These are phyloP conservation scores for Melanerpes formicivorus DNA, from an alignment of 2,113 vertebrate species.

Conservation along the genomic window DNA sequence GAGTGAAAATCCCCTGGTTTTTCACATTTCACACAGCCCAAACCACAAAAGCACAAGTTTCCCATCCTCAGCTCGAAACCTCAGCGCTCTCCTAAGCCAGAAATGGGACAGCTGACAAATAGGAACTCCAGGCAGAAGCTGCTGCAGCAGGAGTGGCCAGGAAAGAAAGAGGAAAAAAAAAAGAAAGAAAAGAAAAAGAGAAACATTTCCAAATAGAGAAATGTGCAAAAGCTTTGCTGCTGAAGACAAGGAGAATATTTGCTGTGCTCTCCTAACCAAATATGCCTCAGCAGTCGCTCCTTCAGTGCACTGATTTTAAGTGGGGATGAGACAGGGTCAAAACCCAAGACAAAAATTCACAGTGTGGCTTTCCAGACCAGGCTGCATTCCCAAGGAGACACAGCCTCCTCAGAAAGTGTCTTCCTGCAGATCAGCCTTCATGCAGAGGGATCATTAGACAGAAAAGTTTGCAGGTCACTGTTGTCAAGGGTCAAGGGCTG, in stretches of 20 bases:
- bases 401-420: neutral
- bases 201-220: conserved; percentile 28
- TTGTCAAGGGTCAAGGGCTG: too few species aligned
- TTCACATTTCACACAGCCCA: conserved; percentile 14
- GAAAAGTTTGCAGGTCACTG: neutral
- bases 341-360: neutral
- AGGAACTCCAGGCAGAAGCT: neutral
- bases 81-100: conserved; percentile 3
- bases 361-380: neutral
- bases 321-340: neutral
- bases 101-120: neutral
- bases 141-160: neutral
- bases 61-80: conserved; percentile 35
- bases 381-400: neutral
- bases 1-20: conserved; percentile 52
- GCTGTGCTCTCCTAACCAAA: neutral
- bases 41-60: conserved; percentile 40
- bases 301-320: neutral
- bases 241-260: neutral
- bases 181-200: neutral
- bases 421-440: neutral
- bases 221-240: neutral
- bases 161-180: neutral
- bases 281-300: neutral
- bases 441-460: neutral